Conservation (phyloP, 2,113 vertebrate species). For the Cyphomyrus discorhynchus region DNA sequence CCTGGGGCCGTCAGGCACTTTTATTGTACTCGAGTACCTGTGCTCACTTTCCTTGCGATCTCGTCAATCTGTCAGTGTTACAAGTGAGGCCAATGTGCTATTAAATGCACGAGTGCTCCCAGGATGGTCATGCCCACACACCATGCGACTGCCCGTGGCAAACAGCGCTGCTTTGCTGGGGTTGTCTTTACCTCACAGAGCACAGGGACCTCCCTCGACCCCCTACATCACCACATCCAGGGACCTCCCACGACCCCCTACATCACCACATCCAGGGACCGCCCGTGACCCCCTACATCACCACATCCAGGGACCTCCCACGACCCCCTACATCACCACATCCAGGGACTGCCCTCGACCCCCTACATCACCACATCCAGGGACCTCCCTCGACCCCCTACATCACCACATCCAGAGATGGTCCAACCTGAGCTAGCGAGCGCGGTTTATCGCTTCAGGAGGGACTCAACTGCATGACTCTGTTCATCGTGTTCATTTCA, state of each 20-base stretch:
- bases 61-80: background rate
- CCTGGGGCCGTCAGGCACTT: background rate
- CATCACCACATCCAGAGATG: background rate
- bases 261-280: too few relatives aligned
- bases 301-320: background rate
- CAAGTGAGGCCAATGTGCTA: background rate
- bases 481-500: background rate
- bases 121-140: background rate
- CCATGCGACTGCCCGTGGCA: background rate
- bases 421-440: background rate
- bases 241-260: too few relatives aligned
- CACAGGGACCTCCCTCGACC: background rate
- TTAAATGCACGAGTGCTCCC: background rate
- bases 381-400: background rate
- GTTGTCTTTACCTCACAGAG: background rate
- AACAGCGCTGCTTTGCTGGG: background rate
- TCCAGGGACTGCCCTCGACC: accelerated
- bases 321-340: background rate
- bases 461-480: background rate
- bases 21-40: background rate
- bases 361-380: background rate
- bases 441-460: background rate
- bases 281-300: too few relatives aligned
- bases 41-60: background rate
- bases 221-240: too few relatives aligned